phyloP scores from a whole-genome alignment of 2,888 invertebrate species.

The Ctenicera cuprea region DNA sequence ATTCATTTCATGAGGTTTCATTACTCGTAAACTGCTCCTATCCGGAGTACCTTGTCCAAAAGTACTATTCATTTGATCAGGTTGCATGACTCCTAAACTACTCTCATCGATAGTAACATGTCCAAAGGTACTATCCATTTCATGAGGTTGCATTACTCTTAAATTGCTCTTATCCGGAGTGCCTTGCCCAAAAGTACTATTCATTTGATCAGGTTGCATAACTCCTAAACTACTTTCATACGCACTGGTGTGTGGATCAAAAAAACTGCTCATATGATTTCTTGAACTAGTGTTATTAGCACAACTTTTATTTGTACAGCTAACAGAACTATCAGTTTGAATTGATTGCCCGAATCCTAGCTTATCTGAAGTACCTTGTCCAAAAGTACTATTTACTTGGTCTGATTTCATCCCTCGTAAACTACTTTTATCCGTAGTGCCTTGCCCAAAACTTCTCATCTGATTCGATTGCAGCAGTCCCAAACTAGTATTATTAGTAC shows the following conservation, averaged over 20 bases:
- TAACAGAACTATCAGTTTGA: too few relatives aligned
- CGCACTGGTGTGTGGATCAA: not conserved
- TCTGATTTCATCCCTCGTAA: not conserved
- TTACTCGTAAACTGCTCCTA: constrained; percentile 12
- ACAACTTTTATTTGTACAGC: too few relatives aligned
- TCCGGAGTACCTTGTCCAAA: not conserved
- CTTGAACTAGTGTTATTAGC: not conserved
- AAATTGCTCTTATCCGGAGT: not conserved
- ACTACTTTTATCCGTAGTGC: not conserved
- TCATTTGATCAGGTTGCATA: not conserved
- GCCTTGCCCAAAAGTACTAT: not conserved
- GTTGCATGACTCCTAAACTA: constrained; percentile 2
- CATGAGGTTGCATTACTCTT: not conserved
- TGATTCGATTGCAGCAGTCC: constrained; percentile 1
- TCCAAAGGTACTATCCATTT: constrained; percentile 1
- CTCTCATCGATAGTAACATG: not conserved
- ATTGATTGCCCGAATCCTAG: too few relatives aligned
- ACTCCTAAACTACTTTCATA: constrained; percentile 13
- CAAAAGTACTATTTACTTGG: constrained; percentile 3
- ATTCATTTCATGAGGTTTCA: not conserved
- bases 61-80: not conserved
- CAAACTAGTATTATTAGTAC: not conserved
- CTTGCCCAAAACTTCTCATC: not conserved
- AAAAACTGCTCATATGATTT: not conserved
- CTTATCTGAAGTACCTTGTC: not conserved